Percentiles rank a stretch among this genome's conserved stretches.
Evolutionary conservation across 1,140 invertebrate species (phyloP).

Genomic region (Centruroides sculpturatus): DNA sequence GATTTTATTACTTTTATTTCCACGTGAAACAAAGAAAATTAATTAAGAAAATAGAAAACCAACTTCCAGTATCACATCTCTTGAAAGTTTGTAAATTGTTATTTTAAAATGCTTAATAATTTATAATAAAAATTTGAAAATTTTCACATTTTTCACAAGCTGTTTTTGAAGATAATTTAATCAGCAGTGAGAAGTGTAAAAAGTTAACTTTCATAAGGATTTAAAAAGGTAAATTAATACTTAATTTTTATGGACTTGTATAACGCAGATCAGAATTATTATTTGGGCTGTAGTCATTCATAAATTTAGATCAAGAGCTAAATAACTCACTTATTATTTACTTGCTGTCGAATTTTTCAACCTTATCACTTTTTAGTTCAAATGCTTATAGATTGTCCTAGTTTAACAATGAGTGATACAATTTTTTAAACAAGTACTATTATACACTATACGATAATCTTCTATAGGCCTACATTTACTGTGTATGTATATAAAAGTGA

Average conservation of each 20-base stretch:
- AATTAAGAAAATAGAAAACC: neutral
- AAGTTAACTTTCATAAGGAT: too few relatives aligned
- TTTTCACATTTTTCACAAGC: slow-evolving; percentile 30
- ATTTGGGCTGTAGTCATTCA: slow-evolving; percentile 49
- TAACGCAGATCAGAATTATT: slow-evolving; percentile 50
- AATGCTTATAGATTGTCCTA: slow-evolving; percentile 48
- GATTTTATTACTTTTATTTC: slow-evolving; percentile 13
- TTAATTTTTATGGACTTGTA: slow-evolving; percentile 38
- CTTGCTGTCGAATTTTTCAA: slow-evolving; percentile 47
- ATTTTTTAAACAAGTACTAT: neutral
- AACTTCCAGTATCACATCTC: neutral
- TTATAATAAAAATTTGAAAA: neutral
- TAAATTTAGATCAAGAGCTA: slow-evolving; percentile 47
- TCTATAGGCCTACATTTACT: too few relatives aligned
- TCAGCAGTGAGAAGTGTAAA: slow-evolving; percentile 29
- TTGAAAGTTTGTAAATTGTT: neutral
- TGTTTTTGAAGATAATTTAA: slow-evolving; percentile 46
- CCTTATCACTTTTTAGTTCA: slow-evolving; percentile 47
- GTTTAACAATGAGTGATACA: slow-evolving; percentile 3
- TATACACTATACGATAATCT: neutral
- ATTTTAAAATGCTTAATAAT: neutral
- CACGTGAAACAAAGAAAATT: neutral
- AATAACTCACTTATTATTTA: slow-evolving; percentile 53
- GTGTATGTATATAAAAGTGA: neutral
- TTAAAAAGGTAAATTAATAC: neutral